phyloP scores from a whole-genome alignment of 2,113 vertebrate species.

The Vicugna pacos region DNA sequence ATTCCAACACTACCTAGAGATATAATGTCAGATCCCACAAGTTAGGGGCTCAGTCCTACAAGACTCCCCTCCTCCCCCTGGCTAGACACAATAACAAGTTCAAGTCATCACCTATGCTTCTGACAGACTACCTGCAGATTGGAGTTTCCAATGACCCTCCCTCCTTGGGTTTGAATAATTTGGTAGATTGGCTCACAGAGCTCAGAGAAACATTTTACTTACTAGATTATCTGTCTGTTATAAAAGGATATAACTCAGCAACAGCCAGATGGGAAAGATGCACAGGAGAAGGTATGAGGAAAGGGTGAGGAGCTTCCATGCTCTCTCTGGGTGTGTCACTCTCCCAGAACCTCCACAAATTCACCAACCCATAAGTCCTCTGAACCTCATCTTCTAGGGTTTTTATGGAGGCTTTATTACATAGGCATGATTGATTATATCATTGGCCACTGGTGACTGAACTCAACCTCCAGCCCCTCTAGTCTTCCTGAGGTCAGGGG shows the following conservation, averaged over 20 bases:
- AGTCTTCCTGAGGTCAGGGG: background rate
- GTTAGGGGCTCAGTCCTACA: background rate
- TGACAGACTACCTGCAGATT: background rate
- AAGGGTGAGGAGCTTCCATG: background rate
- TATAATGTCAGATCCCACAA: background rate
- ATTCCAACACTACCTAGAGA: background rate
- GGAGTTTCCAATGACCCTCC: background rate
- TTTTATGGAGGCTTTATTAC: background rate
- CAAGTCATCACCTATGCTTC: background rate
- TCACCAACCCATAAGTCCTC: background rate
- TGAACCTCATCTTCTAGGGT: background rate
- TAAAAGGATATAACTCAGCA: background rate
- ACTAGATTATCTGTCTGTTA: background rate
- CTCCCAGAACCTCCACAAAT: background rate
- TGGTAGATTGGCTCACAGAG: background rate
- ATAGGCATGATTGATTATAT: background rate
- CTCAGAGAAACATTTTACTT: background rate
- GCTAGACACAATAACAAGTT: background rate
- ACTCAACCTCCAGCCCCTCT: background rate
- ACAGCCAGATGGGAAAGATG: background rate
- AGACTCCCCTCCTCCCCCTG: background rate
- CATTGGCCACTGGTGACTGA: background rate
- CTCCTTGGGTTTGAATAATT: background rate
- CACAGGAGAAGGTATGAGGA: background rate
- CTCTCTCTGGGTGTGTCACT: background rate